Base-by-base conservation (phyloP, 2,113 vertebrate genomes). In the Parus major region DNA sequence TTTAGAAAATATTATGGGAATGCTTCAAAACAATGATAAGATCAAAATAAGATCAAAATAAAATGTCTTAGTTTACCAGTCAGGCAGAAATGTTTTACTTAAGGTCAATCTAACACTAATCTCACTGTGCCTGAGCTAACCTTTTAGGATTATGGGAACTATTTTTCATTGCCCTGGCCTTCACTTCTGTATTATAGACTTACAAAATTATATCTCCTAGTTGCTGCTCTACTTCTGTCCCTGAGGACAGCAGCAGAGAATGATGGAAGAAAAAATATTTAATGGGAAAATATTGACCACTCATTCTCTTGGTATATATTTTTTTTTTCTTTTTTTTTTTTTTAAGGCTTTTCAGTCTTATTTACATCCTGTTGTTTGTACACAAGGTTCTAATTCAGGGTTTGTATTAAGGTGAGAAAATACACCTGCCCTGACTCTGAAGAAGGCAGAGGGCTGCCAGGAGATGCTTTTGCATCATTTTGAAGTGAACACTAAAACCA, bases 1-100 rank as follows among this genome's bases (percentile, higher is more conserved):
- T 96, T 92, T 77, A 55, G 75, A 87, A 93, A 92, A 89, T 70
- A 91, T 84, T 94, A 92, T 55, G 24, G 63, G 70, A 90, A 79
- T 61, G 69, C 35, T 69, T 95, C 61, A 85, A 95, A 96, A 76
- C 66, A 88, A 88, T 1, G 27, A 89, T 70, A 69, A 93, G 83
- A 92, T 82, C 68, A 84, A 93, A 90, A 75, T 57, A 76, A 86
- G 72, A 92, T 77, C 59, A 85, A 92, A 86, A 57, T 35, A 72
- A 93, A 87, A 87, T 50, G 66, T 80, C 47, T 94, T 77, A 17
- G 7, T 89, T 97, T 95, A 85, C 47, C 70, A 90, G 39, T n/a
- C 57, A 76, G 77, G 78, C 68, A 93, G 64, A 92, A 92, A 76
- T 25, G 13, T 22, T 94, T 92, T 75, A 60, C 42, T 64, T 95